A percentile compares a stretch with the other conserved stretches of the same genome.
Evolutionary conservation across 2,113 vertebrate genomes (phyloP).

Genomic region (Scatophagus argus): DNA sequence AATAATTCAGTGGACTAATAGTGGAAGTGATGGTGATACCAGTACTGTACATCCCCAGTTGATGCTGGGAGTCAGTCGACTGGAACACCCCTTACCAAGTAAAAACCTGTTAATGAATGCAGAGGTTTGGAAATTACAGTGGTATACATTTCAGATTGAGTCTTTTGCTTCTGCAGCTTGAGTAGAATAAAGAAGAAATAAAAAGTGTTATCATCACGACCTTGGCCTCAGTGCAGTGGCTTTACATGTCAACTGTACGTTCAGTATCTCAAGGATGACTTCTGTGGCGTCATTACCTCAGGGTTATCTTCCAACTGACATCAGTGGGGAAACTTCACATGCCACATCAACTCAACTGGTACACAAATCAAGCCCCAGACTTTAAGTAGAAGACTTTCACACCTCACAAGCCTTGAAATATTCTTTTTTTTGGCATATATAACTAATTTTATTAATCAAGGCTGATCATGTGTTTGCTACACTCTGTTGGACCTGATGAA

Average conservation of each 20-base stretch:
- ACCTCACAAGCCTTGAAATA: neutral
- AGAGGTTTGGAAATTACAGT: neutral
- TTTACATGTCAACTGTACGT: neutral
- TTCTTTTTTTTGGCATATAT: neutral
- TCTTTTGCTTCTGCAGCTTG: neutral
- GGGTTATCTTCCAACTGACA: neutral
- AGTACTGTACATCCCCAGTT: neutral
- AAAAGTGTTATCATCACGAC: neutral
- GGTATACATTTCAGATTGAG: neutral
- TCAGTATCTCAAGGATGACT: constrained; percentile 3
- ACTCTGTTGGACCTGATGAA: neutral
- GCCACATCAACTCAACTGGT: neutral
- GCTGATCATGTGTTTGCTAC: neutral
- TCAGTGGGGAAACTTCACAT: constrained; percentile 3
- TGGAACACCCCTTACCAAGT: neutral
- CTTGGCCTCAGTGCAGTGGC: neutral
- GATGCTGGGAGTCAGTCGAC: constrained; percentile 8
- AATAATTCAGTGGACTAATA: constrained; percentile 1
- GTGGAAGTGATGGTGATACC: neutral
- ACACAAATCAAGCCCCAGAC: neutral
- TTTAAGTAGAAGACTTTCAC: neutral
- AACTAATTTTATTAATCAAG: neutral
- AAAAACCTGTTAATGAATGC: neutral
- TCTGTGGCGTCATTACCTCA: neutral
- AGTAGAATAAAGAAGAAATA: neutral